phyloP scores from a whole-genome alignment of 1,140 invertebrate species.

The Pomacea maculata region DNA sequence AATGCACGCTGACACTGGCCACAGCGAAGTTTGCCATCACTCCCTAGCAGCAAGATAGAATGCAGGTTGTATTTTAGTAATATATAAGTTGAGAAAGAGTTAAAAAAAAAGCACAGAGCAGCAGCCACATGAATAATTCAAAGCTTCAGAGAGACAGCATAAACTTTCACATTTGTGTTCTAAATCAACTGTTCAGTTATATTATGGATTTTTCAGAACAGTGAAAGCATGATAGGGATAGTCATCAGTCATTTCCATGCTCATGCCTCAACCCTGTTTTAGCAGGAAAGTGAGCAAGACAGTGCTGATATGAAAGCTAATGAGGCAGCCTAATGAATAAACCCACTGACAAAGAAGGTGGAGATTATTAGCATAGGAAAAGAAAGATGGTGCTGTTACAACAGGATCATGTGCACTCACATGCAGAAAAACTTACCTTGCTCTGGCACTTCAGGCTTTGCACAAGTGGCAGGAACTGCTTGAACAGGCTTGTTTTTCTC shows the following conservation, averaged over 20 bases:
- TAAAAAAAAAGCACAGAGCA: too few relatives aligned
- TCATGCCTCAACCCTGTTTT: too few relatives aligned
- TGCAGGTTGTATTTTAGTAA: not conserved
- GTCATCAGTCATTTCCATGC: too few relatives aligned
- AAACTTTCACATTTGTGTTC: too few relatives aligned
- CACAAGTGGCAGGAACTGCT: constrained; percentile 27
- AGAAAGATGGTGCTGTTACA: not conserved
- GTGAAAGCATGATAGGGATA: too few relatives aligned
- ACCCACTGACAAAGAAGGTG: not conserved
- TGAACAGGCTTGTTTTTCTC: constrained; percentile 35
- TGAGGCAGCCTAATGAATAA: not conserved
- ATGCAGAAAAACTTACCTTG: constrained; percentile 31
- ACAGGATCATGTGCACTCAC: not conserved
- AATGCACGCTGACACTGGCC: constrained; percentile 56
- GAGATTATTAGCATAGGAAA: not conserved
- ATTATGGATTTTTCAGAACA: too few relatives aligned
- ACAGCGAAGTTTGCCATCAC: constrained; percentile 58
- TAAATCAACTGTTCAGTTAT: too few relatives aligned
- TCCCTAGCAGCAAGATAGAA: constrained; percentile 33
- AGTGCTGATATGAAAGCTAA: too few relatives aligned
- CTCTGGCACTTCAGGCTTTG: constrained; percentile 40
- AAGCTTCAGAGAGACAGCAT: too few relatives aligned
- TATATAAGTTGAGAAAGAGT: not conserved
- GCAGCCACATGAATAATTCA: too few relatives aligned
- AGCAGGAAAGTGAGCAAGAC: too few relatives aligned